Evolutionary conservation across 2,888 invertebrate species (phyloP), one percentile per base, ranked within the genome.

Genomic region (Melinaea menophilus): DNA sequence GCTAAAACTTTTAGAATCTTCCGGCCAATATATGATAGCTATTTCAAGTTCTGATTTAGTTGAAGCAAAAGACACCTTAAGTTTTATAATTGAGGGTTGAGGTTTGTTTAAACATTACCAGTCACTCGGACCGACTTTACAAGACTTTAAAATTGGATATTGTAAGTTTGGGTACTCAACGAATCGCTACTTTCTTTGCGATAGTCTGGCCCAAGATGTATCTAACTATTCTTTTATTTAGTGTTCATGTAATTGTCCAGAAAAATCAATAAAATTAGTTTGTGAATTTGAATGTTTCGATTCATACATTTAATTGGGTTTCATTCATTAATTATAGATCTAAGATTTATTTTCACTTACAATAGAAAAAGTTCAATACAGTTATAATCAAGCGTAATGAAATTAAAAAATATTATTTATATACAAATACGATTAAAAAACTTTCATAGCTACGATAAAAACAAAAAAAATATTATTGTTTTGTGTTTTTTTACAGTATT

Each of bases 111-210:
- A 31, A n/a, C 2, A 1, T 11, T 1, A 46, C 41, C 22, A 55
- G 61, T 65, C 65, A 65, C 65, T 63, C 58, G 31, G 56, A 46
- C 62, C 54, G 69, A 73, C 71, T 75, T 73, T 71, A 71, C 70
- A 72, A 65, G 73, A 79, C 75, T 82, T 82, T 80, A 82, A 83
- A 84, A 84, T 83, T 82, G 80, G 81, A 75, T 77, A 73, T 71
- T 75, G 74, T 80, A 79, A 82, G 78, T 84, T 83, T 77, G 66
- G 72, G 73, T 78, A 65, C 67, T 69, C 65, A 65, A 65, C 60
- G 63, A 58, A 59, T 57, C 63, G 62, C 54, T 63, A 61, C 63
- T 61, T 65, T 63, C 62, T 48, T 63, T 63, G 61, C 58, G 55
- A 63, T 61, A 55, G 33, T 31, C 22, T 59, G 59, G 55, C 35